A percentile compares a stretch with the other conserved stretches of the same genome.
Conservation (phyloP, 2,113 vertebrate species). For the Paratilapia polleni region DNA sequence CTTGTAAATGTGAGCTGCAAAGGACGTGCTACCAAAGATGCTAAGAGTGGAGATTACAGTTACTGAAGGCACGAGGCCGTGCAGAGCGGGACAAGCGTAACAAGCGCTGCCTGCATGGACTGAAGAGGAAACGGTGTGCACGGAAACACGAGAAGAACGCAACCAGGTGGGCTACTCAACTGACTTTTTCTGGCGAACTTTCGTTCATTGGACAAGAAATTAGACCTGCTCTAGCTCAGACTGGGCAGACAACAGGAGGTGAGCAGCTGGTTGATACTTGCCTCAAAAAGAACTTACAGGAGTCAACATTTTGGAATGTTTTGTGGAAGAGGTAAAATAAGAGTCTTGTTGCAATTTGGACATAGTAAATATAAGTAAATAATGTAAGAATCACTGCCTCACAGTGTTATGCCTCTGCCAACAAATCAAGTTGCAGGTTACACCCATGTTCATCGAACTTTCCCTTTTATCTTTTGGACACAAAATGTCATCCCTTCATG, state of each 20-base stretch:
- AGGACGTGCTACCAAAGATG: too few species aligned
- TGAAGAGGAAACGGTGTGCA: not conserved
- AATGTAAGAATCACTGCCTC: fast-evolving
- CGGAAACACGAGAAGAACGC: not conserved
- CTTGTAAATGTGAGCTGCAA: too few species aligned
- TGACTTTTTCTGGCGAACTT: not conserved
- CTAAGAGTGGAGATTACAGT: too few species aligned
- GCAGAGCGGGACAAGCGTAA: not conserved
- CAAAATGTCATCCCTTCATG: not conserved
- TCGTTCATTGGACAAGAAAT: not conserved
- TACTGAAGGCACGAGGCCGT: not conserved
- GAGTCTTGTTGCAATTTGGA: not conserved
- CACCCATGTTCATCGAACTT: not conserved
- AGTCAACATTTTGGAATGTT: not conserved
- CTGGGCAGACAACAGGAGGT: not conserved
- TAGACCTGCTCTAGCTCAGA: not conserved
- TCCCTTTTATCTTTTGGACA: not conserved
- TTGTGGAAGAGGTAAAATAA: not conserved
- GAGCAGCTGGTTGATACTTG: not conserved
- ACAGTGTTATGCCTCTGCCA: not conserved
- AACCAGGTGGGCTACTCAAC: not conserved
- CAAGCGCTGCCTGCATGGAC: not conserved
- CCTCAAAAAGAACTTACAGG: not conserved
- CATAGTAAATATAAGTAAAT: not conserved
- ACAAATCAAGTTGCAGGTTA: not conserved